Base-by-base conservation (phyloP, 2,113 vertebrate species). In the Pollimyrus isidori region DNA sequence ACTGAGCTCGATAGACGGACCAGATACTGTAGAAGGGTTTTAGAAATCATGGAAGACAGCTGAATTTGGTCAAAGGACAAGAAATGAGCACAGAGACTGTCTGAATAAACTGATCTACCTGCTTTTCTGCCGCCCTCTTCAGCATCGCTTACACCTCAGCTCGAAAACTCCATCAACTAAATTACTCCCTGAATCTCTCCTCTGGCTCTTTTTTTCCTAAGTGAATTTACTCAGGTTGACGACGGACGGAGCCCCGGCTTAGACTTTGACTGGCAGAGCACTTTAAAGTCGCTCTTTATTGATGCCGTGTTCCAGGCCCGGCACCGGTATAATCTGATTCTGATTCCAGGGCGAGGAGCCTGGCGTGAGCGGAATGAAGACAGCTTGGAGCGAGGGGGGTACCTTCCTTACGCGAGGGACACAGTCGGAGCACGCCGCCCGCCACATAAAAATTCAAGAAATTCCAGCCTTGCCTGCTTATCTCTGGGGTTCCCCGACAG, bases 181-280 rank as follows among this genome's bases (percentile, higher is more conserved):
- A 84, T 84, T 39, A 26, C 30, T 52, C 39, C 58, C 52, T 26
- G 35, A 42, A 88, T n/a, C 84, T 52, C 46, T 35, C 46, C 84
- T 53, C 84, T 48, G 9, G 7, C 39, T 84, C 45, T 23, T 48
- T 42, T 35, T 65, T 88, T 88, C 62, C 62, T 73, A 23, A 82
- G 50, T 76, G 42, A 89, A 89, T 69, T 80, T 82, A 76, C 58
- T 89, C 26, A 7, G 69, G 46, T 82, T 73, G 39, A 73, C 30
- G n/a, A 73, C 45, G 42, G 87, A 88, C 23, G 39, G 39, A 73
- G 58, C 26, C 21, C 11, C 15, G 17, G 48, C 88, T 80, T 82
- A 30, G 49, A 30, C 23, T 30, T 82, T 52, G 62, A 89, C 58
- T 89, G 88, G 69, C 88, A 89, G 88, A 76, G 35, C 42, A 82